Base-by-base conservation (phyloP, 2,888 invertebrate species). In the Ecdyonurus torrentis region DNA sequence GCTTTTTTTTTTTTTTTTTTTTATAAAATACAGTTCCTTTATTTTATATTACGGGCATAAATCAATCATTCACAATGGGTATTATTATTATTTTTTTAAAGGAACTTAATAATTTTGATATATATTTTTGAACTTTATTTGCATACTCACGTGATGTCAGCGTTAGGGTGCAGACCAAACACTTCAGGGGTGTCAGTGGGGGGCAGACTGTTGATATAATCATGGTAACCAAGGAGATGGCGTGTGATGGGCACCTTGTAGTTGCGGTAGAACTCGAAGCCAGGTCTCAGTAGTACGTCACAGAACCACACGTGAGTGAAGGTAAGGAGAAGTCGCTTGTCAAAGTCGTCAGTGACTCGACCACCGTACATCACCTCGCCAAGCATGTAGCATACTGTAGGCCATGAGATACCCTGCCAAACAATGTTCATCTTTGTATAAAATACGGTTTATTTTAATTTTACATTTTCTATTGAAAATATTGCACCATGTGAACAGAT, bases 311-410 rank as follows among this genome's bases (percentile, higher is more conserved):
- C 90, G 70, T 70, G 62, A 0, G 94, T 92, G 72, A 96, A 97
- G 0, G 96, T 95, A 23, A 89, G 92, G 53, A 97, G 76, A 23
- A 97, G 78, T 37, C 95, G 82, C 75, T 96, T 96, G 76, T 97
- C 97, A 72, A 94, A 97, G 74, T 97, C 96, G 71, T 97, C 97
- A 0, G 97, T 97, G 0, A 97, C 96, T 68, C 96, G 79, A 2
- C 96, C 96, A 18, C 92, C 92, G 68, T 84, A 84, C 71, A 83
- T 83, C 7, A 84, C 81, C 73, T 97, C 96, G 37, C 96, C 95
- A 50, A 96, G 83, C 96, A 97, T 97, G 73, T 96, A 97, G 72
- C 95, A 92, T 10, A 97, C 87, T 0, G 96, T 97, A 22, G 91
- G 91, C 96, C 96, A 97, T 0, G 95, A 95, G 65, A 97, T 91